phyloP scores from a whole-genome alignment of 2,888 invertebrate genomes.

The Craniophora ligustri region DNA sequence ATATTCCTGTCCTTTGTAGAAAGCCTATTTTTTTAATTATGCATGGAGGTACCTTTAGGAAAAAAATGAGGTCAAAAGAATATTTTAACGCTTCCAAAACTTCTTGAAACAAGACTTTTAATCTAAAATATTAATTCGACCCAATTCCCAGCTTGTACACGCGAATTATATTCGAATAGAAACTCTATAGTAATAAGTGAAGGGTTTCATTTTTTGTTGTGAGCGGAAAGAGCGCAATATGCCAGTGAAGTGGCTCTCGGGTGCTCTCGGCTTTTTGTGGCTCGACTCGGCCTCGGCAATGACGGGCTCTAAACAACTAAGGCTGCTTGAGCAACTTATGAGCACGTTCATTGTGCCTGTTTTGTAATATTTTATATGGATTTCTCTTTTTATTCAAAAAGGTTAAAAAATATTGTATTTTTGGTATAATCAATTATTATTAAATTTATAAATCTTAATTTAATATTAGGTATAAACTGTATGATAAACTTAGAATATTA shows the following conservation, averaged over 20 bases:
- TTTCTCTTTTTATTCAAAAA: neutral
- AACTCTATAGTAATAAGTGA: slow-evolving; percentile 60
- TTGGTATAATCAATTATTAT: too few relatives aligned
- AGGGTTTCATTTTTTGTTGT: slow-evolving; percentile 62
- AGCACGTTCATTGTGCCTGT: slow-evolving; percentile 55
- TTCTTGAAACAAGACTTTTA: too few relatives aligned
- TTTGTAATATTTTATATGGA: slow-evolving; percentile 19
- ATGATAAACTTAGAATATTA: too few relatives aligned
- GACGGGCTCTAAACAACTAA: slow-evolving; percentile 76
- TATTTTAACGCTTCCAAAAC: too few relatives aligned
- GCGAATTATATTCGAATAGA: slow-evolving; percentile 64
- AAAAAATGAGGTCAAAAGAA: neutral
- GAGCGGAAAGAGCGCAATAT: slow-evolving; percentile 75
- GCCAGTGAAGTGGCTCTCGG: slow-evolving; percentile 64
- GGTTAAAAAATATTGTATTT: neutral
- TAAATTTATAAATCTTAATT: too few relatives aligned
- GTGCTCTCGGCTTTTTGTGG: slow-evolving; percentile 69
- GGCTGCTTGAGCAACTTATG: slow-evolving; percentile 70
- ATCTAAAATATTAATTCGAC: neutral
- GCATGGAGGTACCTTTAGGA: neutral
- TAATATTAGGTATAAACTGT: too few relatives aligned
- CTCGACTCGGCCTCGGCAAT: slow-evolving; percentile 56
- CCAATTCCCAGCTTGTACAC: slow-evolving; percentile 33
- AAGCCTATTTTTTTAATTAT: too few relatives aligned
- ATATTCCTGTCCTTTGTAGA: too few relatives aligned